phyloP scores from a whole-genome alignment of 2,113 vertebrate species.

The Lampris incognitus region DNA sequence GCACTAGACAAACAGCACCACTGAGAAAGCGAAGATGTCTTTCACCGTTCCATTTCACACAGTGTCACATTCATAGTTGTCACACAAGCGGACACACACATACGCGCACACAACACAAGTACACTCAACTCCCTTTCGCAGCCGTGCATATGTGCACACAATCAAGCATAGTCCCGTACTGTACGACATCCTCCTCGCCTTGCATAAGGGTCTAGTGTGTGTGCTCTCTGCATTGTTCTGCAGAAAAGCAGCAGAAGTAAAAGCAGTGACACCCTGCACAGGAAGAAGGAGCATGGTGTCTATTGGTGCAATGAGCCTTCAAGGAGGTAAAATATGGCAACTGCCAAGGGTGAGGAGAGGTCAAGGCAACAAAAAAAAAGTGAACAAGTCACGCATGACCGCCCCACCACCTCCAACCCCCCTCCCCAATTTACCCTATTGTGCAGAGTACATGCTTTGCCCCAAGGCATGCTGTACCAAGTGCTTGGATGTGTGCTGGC shows the following conservation, averaged over 20 bases:
- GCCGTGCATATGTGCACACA: background rate
- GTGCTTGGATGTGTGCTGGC: conserved; percentile 20
- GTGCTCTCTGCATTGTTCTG: conserved; percentile 31
- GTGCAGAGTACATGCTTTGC: conserved; percentile 1
- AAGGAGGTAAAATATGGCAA: conserved; percentile 1
- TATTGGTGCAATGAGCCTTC: background rate
- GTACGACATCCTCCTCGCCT: background rate
- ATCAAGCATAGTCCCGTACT: background rate
- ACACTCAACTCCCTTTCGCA: conserved; percentile 11
- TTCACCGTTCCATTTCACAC: conserved; percentile 47
- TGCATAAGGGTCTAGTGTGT: conserved; percentile 11
- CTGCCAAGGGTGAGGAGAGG: background rate
- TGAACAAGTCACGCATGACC: background rate
- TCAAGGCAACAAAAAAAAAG: conserved; percentile 1
- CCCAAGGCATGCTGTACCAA: background rate
- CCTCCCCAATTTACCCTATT: background rate
- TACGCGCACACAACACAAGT: background rate
- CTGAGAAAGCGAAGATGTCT: conserved; percentile 19
- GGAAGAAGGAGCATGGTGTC: conserved; percentile 5
- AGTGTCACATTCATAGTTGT: conserved; percentile 21
- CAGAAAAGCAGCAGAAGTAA: conserved; percentile 54
- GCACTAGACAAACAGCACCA: background rate
- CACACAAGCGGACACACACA: conserved; percentile 13
- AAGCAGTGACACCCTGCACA: conserved; percentile 41
- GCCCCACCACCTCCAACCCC: background rate